These are phyloP conservation scores for Tetrax tetrax DNA, from an alignment of 2,113 vertebrate species.

Conservation along the genomic window DNA sequence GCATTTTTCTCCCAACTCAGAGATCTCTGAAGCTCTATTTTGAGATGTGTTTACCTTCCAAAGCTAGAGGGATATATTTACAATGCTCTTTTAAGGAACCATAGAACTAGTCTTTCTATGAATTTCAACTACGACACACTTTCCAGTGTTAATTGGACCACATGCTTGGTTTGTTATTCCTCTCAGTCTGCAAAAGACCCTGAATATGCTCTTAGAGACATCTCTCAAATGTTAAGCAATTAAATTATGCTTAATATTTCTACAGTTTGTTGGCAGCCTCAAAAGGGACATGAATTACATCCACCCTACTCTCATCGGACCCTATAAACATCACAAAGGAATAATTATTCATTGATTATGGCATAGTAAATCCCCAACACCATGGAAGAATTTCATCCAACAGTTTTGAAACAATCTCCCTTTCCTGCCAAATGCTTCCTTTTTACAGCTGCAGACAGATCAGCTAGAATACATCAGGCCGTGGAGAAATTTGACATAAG, in stretches of 20 bases:
- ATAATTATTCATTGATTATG: conserved; percentile 43
- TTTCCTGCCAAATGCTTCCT: neutral
- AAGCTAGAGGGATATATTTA: neutral
- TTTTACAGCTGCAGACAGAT: neutral
- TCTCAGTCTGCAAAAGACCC: neutral
- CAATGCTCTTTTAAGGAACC: neutral
- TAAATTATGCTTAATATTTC: conserved; percentile 4
- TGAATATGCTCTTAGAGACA: neutral
- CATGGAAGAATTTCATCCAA: neutral
- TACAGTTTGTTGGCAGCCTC: conserved; percentile 10
- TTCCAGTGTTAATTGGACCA: neutral
- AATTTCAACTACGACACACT: neutral
- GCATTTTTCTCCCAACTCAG: neutral
- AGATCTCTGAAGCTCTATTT: neutral
- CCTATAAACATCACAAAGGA: conserved; percentile 13
- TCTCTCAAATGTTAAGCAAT: conserved; percentile 13
- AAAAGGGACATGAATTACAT: neutral
- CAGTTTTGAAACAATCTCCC: conserved; percentile 19
- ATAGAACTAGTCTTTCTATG: neutral
- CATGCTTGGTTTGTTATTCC: neutral
- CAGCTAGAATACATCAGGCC: neutral
- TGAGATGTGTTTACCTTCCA: neutral
- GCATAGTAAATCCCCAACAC: neutral
- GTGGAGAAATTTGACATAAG: neutral
- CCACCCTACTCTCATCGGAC: neutral